Evolutionary conservation across 1,140 invertebrate species (phyloP).

Genomic region (Coboldia fuscipes): DNA sequence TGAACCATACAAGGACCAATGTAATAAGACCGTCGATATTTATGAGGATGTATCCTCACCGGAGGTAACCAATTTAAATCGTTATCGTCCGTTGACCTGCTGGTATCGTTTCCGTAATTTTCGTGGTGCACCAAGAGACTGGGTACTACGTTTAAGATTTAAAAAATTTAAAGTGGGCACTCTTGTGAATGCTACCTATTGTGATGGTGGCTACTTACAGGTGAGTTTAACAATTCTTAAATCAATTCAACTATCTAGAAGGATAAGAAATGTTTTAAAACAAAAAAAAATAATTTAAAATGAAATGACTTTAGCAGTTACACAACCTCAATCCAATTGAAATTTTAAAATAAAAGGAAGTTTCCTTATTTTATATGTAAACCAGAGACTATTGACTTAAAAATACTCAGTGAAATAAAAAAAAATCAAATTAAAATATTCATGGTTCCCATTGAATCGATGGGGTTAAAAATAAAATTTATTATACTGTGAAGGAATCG

Average conservation of each 20-base stretch:
- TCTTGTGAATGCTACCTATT: slow-evolving; percentile 63
- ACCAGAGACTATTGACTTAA: too few species aligned
- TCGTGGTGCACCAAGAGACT: slow-evolving; percentile 61
- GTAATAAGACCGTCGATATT: slow-evolving; percentile 81
- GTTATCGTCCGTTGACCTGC: slow-evolving; percentile 64
- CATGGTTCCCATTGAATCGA: too few species aligned
- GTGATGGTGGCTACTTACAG: slow-evolving; percentile 70
- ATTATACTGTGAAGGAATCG: too few species aligned
- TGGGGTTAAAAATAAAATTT: too few species aligned
- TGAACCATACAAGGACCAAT: slow-evolving; percentile 40
- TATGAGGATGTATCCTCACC: slow-evolving; percentile 77
- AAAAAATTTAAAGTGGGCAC: slow-evolving; percentile 82
- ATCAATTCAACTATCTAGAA: not conserved
- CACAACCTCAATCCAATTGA: too few species aligned
- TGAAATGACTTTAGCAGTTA: too few species aligned
- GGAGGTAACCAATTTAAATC: slow-evolving; percentile 56
- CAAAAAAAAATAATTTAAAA: too few species aligned
- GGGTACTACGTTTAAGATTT: slow-evolving; percentile 71
- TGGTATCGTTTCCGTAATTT: slow-evolving; percentile 72
- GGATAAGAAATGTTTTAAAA: too few species aligned
- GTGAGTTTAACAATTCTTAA: slow-evolving; percentile 23
- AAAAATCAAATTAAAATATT: too few species aligned
- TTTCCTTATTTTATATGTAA: too few species aligned
- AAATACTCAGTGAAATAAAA: too few species aligned
- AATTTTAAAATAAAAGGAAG: too few species aligned